These are phyloP conservation scores for Poeciliopsis retropinna DNA, from an alignment of 2,113 vertebrate species.

Conservation along the genomic window DNA sequence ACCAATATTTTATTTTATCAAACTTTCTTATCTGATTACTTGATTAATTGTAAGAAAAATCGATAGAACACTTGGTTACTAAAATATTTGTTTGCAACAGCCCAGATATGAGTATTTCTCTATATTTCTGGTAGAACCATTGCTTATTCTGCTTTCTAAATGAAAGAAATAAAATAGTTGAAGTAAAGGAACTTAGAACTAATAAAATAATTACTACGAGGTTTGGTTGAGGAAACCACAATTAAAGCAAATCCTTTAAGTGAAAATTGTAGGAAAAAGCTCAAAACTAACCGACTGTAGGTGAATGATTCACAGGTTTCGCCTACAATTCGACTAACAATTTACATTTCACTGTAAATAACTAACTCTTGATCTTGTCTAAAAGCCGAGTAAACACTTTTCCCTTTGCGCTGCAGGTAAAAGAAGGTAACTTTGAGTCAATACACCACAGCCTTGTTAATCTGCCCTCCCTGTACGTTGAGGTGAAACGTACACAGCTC, in stretches of 20 bases:
- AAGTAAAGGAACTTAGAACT: not conserved
- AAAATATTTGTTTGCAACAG: no score
- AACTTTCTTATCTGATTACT: no score
- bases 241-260: not conserved
- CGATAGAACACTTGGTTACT: no score
- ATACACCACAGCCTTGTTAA: not conserved
- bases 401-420: not conserved
- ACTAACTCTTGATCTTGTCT: not conserved
- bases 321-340: not conserved
- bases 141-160: no score
- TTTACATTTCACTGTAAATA: not conserved
- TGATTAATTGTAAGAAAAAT: no score
- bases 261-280: not conserved
- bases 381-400: not conserved
- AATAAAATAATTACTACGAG: not conserved
- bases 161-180: no score
- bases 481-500: conserved; percentile 91
- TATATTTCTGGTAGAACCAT: no score
- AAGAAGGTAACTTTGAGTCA: not conserved
- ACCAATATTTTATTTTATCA: no score
- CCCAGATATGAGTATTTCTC: no score
- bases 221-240: not conserved
- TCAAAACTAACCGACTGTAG: not conserved
- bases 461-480: not conserved
- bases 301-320: conserved; percentile 7